Conservation (phyloP, 1,140 invertebrate species). For the Listronotus bonariensis region DNA sequence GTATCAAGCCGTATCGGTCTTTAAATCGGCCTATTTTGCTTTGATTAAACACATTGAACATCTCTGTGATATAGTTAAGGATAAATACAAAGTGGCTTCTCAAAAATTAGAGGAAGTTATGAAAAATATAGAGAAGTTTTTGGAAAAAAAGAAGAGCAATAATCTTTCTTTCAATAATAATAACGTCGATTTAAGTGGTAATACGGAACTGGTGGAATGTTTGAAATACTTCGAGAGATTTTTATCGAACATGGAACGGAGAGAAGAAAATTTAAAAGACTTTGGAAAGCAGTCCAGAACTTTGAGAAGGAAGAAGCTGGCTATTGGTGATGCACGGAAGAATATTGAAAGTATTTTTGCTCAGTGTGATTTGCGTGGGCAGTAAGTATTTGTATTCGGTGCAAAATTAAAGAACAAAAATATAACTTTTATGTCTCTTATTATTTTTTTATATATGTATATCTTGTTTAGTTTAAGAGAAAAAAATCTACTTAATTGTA, state of each 20-base stretch:
- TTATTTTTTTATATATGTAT: too few relatives aligned
- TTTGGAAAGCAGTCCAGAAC: constrained; percentile 28
- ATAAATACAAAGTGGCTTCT: constrained; percentile 21
- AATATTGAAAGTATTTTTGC: constrained; percentile 25
- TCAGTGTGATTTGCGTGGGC: constrained; percentile 13
- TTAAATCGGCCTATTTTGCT: constrained; percentile 55
- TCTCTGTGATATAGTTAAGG: constrained; percentile 35
- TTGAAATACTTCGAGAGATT: constrained; percentile 29
- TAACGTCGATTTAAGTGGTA: constrained; percentile 8
- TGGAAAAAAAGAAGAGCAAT: constrained; percentile 15
- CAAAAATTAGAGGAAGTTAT: constrained; percentile 19
- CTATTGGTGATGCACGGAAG: constrained; percentile 14
- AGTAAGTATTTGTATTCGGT: too few relatives aligned
- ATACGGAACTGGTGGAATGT: constrained; percentile 19
- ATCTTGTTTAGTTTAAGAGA: too few relatives aligned
- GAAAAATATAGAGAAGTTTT: constrained; percentile 24
- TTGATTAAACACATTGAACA: constrained; percentile 55
- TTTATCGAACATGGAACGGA: constrained; percentile 29
- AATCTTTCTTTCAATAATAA: constrained; percentile 19
- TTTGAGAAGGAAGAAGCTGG: constrained; percentile 19
- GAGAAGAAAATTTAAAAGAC: constrained; percentile 19
- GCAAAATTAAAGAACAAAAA: too few relatives aligned
- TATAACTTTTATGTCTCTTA: too few relatives aligned
- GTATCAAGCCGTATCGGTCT: constrained; percentile 52
- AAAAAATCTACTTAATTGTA: too few relatives aligned